These are phyloP conservation scores for Geophilus truncorum DNA, from an alignment of 2,888 invertebrate species.

Conservation along the genomic window DNA sequence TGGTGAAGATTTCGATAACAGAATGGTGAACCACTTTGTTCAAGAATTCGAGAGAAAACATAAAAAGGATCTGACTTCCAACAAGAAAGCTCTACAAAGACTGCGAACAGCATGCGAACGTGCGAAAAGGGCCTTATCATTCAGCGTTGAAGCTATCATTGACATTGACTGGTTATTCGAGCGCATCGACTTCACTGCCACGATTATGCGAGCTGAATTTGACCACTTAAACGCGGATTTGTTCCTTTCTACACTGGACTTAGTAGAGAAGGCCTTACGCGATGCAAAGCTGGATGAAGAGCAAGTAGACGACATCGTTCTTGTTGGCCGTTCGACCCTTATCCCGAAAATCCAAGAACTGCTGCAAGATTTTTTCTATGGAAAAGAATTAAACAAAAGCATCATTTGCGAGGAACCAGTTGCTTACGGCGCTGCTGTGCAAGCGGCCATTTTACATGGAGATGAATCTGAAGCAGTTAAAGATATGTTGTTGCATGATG, in stretches of 20 bases:
- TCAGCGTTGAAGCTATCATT: conserved; percentile 67
- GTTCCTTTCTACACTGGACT: conserved; percentile 92
- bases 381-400: conserved; percentile 80
- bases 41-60: conserved; percentile 67
- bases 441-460: conserved; percentile 9
- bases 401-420: neutral
- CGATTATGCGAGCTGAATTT: conserved; percentile 52
- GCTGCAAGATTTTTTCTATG: conserved; percentile 47
- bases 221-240: conserved; percentile 58
- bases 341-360: conserved; percentile 61
- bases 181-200: conserved; percentile 61
- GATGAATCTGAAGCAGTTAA: neutral
- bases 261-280: too few species aligned
- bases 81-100: conserved; percentile 73
- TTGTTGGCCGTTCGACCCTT: conserved; percentile 66
- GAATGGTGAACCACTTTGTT: conserved; percentile 82
- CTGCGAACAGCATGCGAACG: conserved; percentile 67
- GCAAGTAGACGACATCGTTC: neutral
- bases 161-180: conserved; percentile 71
- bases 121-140: conserved; percentile 70
- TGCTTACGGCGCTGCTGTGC: conserved; percentile 28
- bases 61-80: conserved; percentile 79
- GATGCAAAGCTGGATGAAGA: neutral
- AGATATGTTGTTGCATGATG: neutral
- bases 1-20: conserved; percentile 88